Evolutionary conservation across 2,113 vertebrate species (phyloP), one percentile per base, ranked within the genome.

Genomic region (Edolisoma coerulescens): DNA sequence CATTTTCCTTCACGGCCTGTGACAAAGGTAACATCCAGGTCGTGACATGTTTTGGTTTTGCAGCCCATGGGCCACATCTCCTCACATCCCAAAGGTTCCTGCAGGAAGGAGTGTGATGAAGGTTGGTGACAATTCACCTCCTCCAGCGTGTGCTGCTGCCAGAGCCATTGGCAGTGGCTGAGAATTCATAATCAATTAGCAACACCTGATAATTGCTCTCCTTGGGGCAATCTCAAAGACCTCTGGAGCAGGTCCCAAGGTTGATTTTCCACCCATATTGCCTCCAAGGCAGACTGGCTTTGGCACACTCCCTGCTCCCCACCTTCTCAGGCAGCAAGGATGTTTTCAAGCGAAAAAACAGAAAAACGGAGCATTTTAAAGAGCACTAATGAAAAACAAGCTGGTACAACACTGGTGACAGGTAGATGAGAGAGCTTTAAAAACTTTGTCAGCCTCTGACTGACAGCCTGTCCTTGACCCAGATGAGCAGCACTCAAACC

Each of bases 11-110:
- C 70, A 4, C 14, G 68, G 39, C 23, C 27, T 27, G 6, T 42
- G 33, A 35, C 61, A 63, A 78, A 73, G 19, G 16, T 16, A 42
- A 70, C 4, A 5, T 24, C 42, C 32, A 74, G 11, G 37, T 27
- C 0, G 0, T 47, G 47, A 2, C 16, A 10, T 0, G 3, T 27
- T 94, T 49, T 59, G 4, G 8, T 13, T 84, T 83, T 85, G 20
- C 35, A 57, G 28, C 21, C 39, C 41, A 11, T 8, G 19, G 71
- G 44, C 17, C 45, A 26, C 45, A 73, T 42, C 28, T 33, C 50
- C 13, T 2, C 44, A 28, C 1, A 1, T 19, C 52, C 42, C 39
- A 42, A 19, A 86, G 17, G 49, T 32, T 78, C 44, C 23, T 60
- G 30, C 23, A 73, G 71, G 67, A 64, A 64, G 37, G 56, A 1